phyloP scores from a whole-genome alignment of 2,888 invertebrate species.

The Drosophila kuntzei region DNA sequence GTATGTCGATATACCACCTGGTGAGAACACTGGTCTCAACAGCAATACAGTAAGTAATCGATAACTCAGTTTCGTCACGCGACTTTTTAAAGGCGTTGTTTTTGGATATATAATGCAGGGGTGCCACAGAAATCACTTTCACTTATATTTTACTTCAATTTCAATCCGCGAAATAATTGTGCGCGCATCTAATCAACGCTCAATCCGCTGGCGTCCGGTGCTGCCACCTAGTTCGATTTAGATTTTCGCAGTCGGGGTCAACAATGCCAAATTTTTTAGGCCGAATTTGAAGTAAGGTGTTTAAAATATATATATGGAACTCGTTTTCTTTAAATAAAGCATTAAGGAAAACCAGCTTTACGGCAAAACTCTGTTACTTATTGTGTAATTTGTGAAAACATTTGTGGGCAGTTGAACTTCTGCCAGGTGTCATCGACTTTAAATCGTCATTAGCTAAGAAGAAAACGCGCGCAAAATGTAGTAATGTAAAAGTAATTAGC shows the following conservation, averaged over 20 bases:
- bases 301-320: neutral
- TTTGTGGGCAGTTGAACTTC: neutral
- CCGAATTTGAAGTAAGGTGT: neutral
- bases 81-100: too few relatives aligned
- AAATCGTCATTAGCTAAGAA: too few relatives aligned
- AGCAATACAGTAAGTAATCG: neutral
- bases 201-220: neutral
- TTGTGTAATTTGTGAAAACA: neutral
- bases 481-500: too few relatives aligned
- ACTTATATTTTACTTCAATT: neutral
- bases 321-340: neutral
- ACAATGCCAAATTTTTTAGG: neutral
- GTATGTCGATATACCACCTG: too few relatives aligned
- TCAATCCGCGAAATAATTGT: neutral
- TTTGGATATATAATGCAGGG: too few relatives aligned
- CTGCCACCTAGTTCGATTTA: neutral
- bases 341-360: neutral
- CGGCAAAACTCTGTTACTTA: neutral
- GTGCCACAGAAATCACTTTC: neutral
- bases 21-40: too few relatives aligned
- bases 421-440: neutral
- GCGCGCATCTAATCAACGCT: too few relatives aligned
- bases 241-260: conserved; percentile 2
- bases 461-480: too few relatives aligned
- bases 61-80: neutral